Base-by-base conservation (phyloP, 2,888 invertebrate genomes). In the Macrosiphum euphorbiae region DNA sequence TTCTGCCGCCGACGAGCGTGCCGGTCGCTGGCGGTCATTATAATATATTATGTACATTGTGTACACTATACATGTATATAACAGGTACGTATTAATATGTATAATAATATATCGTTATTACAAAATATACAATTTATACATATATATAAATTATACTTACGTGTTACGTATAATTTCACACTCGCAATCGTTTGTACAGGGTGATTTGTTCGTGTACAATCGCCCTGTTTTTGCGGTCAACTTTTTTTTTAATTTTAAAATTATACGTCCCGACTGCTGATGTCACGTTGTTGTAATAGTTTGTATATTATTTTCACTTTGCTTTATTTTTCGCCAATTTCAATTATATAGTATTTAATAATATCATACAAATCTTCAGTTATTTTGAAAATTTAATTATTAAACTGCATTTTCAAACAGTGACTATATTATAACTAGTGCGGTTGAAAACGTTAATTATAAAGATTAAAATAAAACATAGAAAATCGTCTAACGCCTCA, bases 21-120 rank as follows among this genome's bases (percentile, higher is more conserved):
- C 55, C 52, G 44, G 85, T 35, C 90, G 35, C 24, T 13, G n/a
- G 55, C 41, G 55, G 84, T 91, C 91, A 55, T 90, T 78, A 90
- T 78, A 41, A 58, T 58, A 44, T 28, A 28, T 41, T 50, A 50
- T 50, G 13, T 50, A 3, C 13, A 13, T 11, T 52, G 52, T 52
- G 52, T 52, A 11, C 3, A 16, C 16, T 16, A 47, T 47, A 47
- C 47, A 47, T 41, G 13, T 20, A n/a, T 61, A 28, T 61, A 61
- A 61, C n/a, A n/a, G n/a, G n/a, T 28, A 61, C 11, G 26, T 28
- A 61, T 67, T 67, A 67, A 67, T 67, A n/a, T n/a, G n/a, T n/a
- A 7, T 44, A 44, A 44, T 44, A 44, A 44, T 44, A 67, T 35
- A 67, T 35, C 7, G 5, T 67, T 67, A 35, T 67, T 67, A 67